Base-by-base conservation (phyloP, 2,797 vertebrate genomes). In the Sebastes baramenuke region DNA sequence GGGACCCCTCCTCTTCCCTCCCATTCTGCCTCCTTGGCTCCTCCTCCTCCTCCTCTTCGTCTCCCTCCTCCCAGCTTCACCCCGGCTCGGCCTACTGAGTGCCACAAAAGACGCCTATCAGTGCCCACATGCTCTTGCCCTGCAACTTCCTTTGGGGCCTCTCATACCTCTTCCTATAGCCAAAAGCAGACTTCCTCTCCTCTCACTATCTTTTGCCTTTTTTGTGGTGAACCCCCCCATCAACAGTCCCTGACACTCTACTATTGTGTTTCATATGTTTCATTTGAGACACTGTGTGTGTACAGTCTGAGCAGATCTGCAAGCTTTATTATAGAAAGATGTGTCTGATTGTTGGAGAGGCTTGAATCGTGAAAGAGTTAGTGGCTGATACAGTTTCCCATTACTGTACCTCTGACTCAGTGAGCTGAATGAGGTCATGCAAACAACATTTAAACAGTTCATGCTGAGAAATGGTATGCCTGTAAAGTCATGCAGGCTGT, bases 21-120 rank as follows among this genome's bases (percentile, higher is more conserved):
- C 72, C 59, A 58, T 77, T 84, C 80, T 78, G 55, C 83, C 81
- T 80, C 80, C 79, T 87, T 72, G 49, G 82, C 85, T 76, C 87
- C 85, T 75, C 86, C 82, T 77, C 55, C 27, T 25, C 22, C 11
- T 34, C 67, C 55, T 42, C 55, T 36, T 25, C 24, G 13, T 34
- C 75, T 34, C 62, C 82, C 72, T 86, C 67, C 14, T 79, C 72
- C 72, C 55, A 69, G 60, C 66, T 68, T 79, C 24, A 18, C 58
- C 69, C 60, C 49, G 3, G 74, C 67, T 59, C 42, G 2, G 79
- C 85, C 85, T 75, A 81, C 68, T 66, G 67, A 82, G 80, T 81
- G 80, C 77, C 85, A 76, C 87, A 89, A 88, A 88, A 87, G 75
- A 83, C 38, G 25, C 32, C 77, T 49, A 83, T 80, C 76, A 62